A percentile compares a stretch with the other conserved stretches of the same genome.
phyloP scores from a whole-genome alignment of 2,797 vertebrate genomes.

The Hirundo rustica region DNA sequence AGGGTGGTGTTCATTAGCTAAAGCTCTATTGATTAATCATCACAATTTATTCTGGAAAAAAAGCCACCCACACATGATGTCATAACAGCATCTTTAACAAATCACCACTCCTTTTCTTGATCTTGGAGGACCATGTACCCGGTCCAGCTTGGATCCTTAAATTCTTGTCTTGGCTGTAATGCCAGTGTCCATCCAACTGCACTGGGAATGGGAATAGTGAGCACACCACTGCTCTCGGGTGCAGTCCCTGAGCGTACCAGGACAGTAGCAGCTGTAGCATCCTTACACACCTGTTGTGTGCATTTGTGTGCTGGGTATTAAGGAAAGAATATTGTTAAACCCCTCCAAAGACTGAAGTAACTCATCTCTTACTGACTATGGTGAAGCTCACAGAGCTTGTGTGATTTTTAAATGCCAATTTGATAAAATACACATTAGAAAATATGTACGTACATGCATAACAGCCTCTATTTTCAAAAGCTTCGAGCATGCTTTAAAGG shows the following conservation, averaged over 20 bases:
- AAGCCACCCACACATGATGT: not conserved
- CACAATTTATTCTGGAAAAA: not conserved
- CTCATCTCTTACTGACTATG: not conserved
- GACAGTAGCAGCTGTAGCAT: not conserved
- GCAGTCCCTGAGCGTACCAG: not conserved
- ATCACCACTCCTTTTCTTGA: not conserved
- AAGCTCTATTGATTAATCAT: not conserved
- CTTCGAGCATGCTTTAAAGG: not conserved
- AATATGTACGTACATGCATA: not conserved
- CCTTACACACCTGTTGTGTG: not conserved
- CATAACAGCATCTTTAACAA: not conserved
- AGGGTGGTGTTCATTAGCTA: not conserved
- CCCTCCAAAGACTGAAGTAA: not conserved
- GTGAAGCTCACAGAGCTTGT: not conserved
- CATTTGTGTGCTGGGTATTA: not conserved
- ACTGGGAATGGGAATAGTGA: not conserved
- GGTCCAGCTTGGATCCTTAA: not conserved
- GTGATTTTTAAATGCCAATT: not conserved
- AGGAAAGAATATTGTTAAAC: not conserved
- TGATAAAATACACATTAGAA: not conserved
- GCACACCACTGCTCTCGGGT: fast-evolving
- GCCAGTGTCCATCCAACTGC: not conserved
- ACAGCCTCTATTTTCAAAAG: not conserved
- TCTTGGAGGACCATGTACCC: not conserved
- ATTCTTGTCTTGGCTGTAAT: not conserved